These are phyloP conservation scores for Drosophila sordidula DNA, from an alignment of 2,888 invertebrate genomes.

Conservation along the genomic window DNA sequence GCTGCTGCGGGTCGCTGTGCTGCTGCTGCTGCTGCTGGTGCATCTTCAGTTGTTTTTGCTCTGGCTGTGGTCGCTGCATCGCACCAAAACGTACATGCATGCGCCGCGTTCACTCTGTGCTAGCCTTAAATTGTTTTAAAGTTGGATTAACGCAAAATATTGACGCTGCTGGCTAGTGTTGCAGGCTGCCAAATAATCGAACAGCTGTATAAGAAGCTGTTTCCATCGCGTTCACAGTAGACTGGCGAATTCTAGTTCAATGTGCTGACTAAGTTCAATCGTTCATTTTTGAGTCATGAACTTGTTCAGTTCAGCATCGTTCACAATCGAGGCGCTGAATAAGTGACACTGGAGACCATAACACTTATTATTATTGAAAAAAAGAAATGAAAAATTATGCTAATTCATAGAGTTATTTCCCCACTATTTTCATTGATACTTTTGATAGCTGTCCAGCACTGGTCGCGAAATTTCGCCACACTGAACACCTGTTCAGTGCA, in stretches of 20 bases:
- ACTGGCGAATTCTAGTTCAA: too few species aligned
- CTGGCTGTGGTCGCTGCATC: slow-evolving; percentile 50
- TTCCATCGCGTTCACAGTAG: neutral
- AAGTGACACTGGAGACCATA: too few species aligned
- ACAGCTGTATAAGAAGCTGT: slow-evolving; percentile 28
- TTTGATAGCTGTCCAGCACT: neutral
- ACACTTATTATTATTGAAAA: too few species aligned
- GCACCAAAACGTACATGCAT: slow-evolving; percentile 13
- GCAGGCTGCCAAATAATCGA: slow-evolving; percentile 5
- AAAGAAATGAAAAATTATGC: too few species aligned
- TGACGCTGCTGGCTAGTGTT: slow-evolving; percentile 35
- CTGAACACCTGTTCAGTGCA: slow-evolving; percentile 29
- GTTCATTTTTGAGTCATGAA: too few species aligned
- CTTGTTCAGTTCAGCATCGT: too few species aligned
- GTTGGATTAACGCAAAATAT: slow-evolving; percentile 33
- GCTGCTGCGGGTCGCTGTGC: slow-evolving; percentile 21
- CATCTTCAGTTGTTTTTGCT: slow-evolving; percentile 46
- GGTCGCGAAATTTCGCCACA: slow-evolving; percentile 1
- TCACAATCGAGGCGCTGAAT: too few species aligned
- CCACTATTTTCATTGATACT: neutral
- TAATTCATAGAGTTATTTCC: too few species aligned
- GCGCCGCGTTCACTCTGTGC: neutral
- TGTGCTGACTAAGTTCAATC: too few species aligned
- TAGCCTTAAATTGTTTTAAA: slow-evolving; percentile 1
- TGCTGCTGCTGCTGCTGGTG: slow-evolving; percentile 33